Conservation (phyloP, 2,888 invertebrate genomes). For the Leptura quadrifasciata region DNA sequence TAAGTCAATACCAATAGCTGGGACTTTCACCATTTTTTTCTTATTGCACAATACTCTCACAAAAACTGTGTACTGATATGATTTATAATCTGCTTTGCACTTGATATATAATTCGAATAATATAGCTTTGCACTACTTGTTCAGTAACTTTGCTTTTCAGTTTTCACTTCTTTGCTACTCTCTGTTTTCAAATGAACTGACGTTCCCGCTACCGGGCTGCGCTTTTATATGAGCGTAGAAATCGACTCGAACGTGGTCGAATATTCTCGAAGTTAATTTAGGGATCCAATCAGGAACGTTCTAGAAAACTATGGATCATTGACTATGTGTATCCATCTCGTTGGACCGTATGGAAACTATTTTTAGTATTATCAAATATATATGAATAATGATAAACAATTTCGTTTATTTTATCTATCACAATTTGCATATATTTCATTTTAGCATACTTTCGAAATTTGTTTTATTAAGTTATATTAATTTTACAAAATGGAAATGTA, state of each 20-base stretch:
- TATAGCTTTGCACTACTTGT: constrained; percentile 74
- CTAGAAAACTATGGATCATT: not conserved
- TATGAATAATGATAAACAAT: not conserved
- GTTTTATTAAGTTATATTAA: not conserved
- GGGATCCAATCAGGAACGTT: not conserved
- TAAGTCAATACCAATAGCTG: constrained; percentile 86
- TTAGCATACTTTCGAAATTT: not conserved
- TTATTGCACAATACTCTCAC: not conserved
- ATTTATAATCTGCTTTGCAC: too few relatives aligned
- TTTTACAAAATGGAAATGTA: not conserved
- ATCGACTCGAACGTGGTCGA: not conserved
- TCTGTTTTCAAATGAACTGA: constrained; percentile 53
- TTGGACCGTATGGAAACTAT: not conserved
- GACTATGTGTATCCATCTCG: not conserved
- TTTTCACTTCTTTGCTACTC: not conserved
- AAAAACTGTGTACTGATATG: not conserved
- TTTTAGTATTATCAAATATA: not conserved
- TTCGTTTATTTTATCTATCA: not conserved
- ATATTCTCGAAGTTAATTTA: not conserved
- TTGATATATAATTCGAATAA: too few relatives aligned
- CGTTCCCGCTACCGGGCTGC: not conserved
- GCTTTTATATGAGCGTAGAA: not conserved
- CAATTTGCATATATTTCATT: not conserved
- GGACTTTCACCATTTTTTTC: constrained; percentile 68
- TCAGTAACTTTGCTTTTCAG: constrained; percentile 73